Percentiles rank a stretch among this genome's conserved stretches.
Evolutionary conservation across 2,797 vertebrate species (phyloP).

Genomic region (Chelon labrosus): DNA sequence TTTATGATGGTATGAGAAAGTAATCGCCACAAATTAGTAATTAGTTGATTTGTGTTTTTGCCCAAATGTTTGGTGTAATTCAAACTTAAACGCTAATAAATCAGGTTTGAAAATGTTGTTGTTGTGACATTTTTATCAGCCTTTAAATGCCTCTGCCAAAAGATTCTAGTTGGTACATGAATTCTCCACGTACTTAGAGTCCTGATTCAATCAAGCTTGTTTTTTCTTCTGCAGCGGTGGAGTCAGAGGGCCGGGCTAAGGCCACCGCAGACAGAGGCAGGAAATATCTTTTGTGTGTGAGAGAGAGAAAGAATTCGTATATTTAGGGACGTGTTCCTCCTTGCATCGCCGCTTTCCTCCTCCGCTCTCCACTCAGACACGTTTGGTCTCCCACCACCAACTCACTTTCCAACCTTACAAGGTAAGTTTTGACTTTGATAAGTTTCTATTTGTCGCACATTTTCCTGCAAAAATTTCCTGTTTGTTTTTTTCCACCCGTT

Average conservation of each 20-base stretch:
- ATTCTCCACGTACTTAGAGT: no score
- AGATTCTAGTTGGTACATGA: no score
- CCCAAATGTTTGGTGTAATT: no score
- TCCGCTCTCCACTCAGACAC: constrained; percentile 40
- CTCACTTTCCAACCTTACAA: constrained; percentile 45
- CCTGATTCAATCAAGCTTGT: constrained; percentile 41
- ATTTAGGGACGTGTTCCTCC: constrained; percentile 30
- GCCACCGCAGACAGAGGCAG: constrained; percentile 54
- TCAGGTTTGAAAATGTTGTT: no score
- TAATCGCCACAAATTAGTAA: no score
- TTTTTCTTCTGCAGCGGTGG: constrained; percentile 27
- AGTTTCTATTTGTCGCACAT: not conserved
- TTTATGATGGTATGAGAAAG: no score
- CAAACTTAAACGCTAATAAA: no score
- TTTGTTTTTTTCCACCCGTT: no score
- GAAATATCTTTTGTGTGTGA: constrained; percentile 59
- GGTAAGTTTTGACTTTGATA: constrained; percentile 51
- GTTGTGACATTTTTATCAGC: no score
- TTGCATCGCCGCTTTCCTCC: constrained; percentile 27
- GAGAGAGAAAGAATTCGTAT: constrained; percentile 24
- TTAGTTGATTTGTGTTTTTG: no score
- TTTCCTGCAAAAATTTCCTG: not conserved
- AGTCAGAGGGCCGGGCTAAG: constrained; percentile 66
- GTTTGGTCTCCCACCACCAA: constrained; percentile 5
- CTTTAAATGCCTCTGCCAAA: no score